Conservation (phyloP, 1,140 invertebrate genomes). For the Dreissena rostriformis region DNA sequence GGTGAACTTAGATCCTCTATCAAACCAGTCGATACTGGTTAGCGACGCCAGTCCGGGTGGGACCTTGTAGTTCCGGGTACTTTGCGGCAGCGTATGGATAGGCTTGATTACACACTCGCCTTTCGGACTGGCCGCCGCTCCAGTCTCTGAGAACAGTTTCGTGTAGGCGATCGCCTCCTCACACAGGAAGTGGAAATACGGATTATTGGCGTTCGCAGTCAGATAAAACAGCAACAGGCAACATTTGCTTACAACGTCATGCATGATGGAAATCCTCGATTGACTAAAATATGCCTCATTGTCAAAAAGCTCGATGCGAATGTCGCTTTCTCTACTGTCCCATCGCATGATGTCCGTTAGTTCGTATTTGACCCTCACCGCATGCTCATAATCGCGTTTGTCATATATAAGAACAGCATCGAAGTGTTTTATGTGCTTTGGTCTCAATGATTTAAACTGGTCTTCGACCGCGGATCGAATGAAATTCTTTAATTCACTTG, state of each 20-base stretch:
- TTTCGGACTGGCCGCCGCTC: not conserved
- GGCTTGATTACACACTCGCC: not conserved
- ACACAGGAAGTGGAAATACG: constrained; percentile 20
- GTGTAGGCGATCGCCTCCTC: constrained; percentile 25
- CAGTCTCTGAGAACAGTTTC: not conserved
- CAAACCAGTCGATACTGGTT: not conserved
- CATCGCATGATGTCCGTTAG: not conserved
- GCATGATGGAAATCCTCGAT: constrained; percentile 29
- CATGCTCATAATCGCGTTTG: constrained; percentile 31
- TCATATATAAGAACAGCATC: constrained; percentile 53
- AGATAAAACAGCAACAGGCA: constrained; percentile 42
- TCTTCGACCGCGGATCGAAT: too few relatives aligned
- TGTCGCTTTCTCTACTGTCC: not conserved
- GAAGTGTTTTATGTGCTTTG: constrained; percentile 7
- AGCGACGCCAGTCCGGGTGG: not conserved
- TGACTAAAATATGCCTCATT: constrained; percentile 26
- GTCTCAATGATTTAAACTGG: too few relatives aligned
- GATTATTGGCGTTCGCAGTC: constrained; percentile 1
- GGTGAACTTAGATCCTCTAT: not conserved
- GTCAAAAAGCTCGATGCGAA: constrained; percentile 50
- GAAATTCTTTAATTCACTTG: too few relatives aligned
- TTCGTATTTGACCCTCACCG: not conserved
- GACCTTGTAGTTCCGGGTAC: not conserved
- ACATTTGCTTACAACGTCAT: constrained; percentile 34
- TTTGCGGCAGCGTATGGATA: not conserved